These are phyloP conservation scores for Drosophila tsacasi DNA, from an alignment of 1,140 invertebrate species.

Conservation along the genomic window DNA sequence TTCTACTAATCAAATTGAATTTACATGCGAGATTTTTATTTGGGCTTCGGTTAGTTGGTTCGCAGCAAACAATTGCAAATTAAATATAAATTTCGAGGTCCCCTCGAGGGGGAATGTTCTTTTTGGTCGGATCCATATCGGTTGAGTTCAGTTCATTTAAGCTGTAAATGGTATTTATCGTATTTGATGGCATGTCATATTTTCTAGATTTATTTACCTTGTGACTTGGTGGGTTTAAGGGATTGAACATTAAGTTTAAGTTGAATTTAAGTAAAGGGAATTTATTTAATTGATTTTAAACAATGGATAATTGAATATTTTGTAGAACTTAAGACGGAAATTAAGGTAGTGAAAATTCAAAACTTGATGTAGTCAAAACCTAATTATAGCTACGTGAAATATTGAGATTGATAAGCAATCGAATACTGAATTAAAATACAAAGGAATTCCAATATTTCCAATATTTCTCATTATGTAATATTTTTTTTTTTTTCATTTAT, in stretches of 20 bases:
- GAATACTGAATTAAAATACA: neutral
- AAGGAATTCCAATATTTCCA: too few relatives aligned
- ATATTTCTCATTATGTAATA: neutral
- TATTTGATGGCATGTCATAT: neutral
- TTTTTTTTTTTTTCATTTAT: neutral
- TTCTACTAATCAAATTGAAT: conserved; percentile 46
- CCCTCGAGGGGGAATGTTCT: conserved; percentile 10
- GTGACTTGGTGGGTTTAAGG: neutral
- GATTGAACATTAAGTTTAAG: neutral
- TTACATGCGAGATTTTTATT: conserved; percentile 42
- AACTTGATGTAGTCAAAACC: neutral
- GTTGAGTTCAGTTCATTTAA: conserved; percentile 45
- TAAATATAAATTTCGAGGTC: conserved; percentile 47
- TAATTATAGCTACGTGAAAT: neutral
- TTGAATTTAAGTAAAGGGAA: too few relatives aligned
- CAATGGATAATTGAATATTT: neutral
- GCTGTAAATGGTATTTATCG: conserved; percentile 5
- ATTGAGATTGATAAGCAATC: neutral
- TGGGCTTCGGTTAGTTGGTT: conserved; percentile 16
- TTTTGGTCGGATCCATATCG: conserved; percentile 29
- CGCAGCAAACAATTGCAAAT: conserved; percentile 54
- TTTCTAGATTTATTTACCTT: neutral
- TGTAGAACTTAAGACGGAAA: neutral
- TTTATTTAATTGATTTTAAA: neutral
- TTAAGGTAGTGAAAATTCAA: neutral